phyloP scores from a whole-genome alignment of 2,113 vertebrate species.

The Cyanoderma ruficeps region DNA sequence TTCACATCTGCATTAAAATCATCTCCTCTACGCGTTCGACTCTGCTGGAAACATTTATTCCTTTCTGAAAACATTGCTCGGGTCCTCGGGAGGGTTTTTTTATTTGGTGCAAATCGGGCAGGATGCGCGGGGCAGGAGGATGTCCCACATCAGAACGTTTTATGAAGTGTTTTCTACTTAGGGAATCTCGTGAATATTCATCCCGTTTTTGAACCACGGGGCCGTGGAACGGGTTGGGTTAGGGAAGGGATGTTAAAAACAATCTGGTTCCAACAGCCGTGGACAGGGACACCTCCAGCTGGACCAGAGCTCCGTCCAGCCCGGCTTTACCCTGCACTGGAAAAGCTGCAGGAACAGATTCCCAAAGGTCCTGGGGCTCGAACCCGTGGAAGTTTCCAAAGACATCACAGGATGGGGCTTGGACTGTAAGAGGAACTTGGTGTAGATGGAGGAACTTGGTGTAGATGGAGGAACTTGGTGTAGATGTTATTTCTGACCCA shows the following conservation, averaged over 20 bases:
- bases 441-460: background rate
- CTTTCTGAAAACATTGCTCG: background rate
- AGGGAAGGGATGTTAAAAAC: background rate
- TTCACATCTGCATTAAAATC: background rate
- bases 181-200: background rate
- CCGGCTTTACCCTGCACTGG: background rate
- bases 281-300: background rate
- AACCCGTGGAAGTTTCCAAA: too few species aligned
- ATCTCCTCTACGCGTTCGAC: background rate
- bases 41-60: background rate
- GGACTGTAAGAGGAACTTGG: background rate
- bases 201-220: too few species aligned
- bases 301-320: background rate
- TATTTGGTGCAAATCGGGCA: background rate
- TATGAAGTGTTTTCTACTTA: background rate
- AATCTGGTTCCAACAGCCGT: accelerated
- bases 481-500: background rate
- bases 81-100: background rate
- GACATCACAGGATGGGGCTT: too few species aligned
- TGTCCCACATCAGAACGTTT: accelerated
- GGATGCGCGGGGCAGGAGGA: background rate
- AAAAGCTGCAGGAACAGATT: background rate
- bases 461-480: background rate
- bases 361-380: too few species aligned
- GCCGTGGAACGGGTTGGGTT: accelerated